Conservation (phyloP, 1,140 invertebrate genomes). For the Phymastichus coffea region DNA sequence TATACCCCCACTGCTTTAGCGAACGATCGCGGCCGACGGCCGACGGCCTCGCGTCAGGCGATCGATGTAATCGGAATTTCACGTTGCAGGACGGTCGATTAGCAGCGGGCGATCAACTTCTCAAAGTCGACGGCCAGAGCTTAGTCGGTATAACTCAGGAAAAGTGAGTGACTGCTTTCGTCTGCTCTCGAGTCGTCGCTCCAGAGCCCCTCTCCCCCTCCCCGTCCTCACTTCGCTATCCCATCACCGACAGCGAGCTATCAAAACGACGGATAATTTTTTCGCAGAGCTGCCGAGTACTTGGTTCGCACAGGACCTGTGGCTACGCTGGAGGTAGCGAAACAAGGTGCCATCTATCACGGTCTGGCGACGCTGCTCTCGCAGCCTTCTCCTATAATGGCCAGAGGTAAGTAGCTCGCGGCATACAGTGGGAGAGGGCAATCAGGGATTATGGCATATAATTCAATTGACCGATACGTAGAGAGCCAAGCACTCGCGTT, state of each 20-base stretch:
- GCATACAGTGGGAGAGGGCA: background rate
- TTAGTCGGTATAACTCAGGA: conserved; percentile 97
- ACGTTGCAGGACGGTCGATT: conserved; percentile 78
- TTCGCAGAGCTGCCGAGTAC: conserved; percentile 85
- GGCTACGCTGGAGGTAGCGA: conserved; percentile 93
- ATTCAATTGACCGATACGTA: too few relatives aligned
- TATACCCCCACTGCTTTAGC: too few relatives aligned
- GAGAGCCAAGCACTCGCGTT: too few relatives aligned
- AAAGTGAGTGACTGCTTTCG: conserved; percentile 64
- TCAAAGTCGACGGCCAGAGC: conserved; percentile 96
- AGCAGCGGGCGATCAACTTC: conserved; percentile 93
- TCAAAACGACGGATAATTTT: too few relatives aligned
- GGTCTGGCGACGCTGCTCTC: conserved; percentile 91
- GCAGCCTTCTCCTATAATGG: conserved; percentile 83
- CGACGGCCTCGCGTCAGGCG: too few relatives aligned
- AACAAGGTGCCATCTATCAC: conserved; percentile 96
- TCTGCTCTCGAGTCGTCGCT: too few relatives aligned
- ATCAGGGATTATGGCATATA: too few relatives aligned
- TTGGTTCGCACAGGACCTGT: conserved; percentile 90
- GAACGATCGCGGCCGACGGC: too few relatives aligned
- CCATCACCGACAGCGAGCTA: too few relatives aligned
- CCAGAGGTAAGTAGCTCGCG: conserved; percentile 66
- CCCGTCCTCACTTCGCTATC: too few relatives aligned
- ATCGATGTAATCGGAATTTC: conserved; percentile 10
- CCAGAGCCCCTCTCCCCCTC: too few relatives aligned